Conservation (phyloP, 2,113 vertebrate species). For the Tragelaphus imberbis region DNA sequence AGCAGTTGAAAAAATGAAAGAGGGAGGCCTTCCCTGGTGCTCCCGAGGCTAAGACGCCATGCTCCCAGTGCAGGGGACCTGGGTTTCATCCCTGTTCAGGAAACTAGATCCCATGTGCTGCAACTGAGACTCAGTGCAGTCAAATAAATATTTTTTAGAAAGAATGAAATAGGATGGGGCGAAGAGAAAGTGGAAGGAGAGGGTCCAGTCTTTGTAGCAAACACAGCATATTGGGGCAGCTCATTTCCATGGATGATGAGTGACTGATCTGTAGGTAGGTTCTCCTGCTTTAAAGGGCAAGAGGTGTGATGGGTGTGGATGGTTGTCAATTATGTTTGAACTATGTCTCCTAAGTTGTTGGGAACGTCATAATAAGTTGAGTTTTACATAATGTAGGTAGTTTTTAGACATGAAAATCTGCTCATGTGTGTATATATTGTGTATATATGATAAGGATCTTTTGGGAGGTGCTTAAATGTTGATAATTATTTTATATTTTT, state of each 20-base stretch:
- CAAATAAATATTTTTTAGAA: background rate
- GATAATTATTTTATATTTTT: background rate
- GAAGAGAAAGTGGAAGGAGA: background rate
- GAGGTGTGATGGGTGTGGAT: rapidly evolving
- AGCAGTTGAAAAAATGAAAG: background rate
- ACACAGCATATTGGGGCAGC: rapidly evolving
- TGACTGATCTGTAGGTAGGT: rapidly evolving
- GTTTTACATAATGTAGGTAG: no score
- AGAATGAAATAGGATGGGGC: background rate
- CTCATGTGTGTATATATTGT: background rate
- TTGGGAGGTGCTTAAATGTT: background rate
- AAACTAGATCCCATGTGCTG: background rate
- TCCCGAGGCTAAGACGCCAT: background rate
- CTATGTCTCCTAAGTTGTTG: background rate
- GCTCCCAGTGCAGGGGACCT: background rate
- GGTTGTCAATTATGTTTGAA: background rate
- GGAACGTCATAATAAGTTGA: background rate
- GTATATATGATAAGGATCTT: background rate
- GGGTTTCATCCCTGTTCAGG: background rate
- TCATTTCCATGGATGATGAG: background rate
- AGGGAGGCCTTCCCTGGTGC: background rate
- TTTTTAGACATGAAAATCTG: background rate
- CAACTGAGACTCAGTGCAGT: background rate
- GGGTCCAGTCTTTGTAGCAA: background rate
- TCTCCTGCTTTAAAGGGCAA: background rate